Base-by-base conservation (phyloP, 2,888 invertebrate species). In the Drosophila hawaiiensis region DNA sequence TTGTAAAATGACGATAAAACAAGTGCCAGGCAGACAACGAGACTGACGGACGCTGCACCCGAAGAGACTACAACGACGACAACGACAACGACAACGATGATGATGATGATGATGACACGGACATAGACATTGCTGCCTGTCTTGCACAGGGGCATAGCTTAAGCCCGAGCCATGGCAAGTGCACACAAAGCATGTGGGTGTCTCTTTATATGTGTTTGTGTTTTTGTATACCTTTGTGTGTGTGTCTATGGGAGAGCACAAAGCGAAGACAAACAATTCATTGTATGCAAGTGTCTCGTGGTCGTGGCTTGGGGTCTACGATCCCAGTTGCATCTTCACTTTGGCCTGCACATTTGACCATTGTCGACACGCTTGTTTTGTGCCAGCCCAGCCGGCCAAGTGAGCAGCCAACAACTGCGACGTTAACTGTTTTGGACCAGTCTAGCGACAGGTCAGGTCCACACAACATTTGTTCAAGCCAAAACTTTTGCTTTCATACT, bases 1-100 rank as follows among this genome's bases (percentile, higher is more conserved):
- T 89, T 88, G 86, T 90, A 89, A 88, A 90, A 83, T 79, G 83
- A 88, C 84, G 88, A 88, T 89, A 86, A 90, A 89, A 86, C 85
- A 86, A 86, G 86, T 88, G 86, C 84, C 75, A 75, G 61, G 31
- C 60, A 33, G 47, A 39, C 49, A 54, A 9, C 25, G 28, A 43
- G 73, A 70, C 69, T 39, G 62, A 64, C 60, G 35, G n/a, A 55
- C n/a, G 39, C 35, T 43, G 62, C 68, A 60, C 50, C 61, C 64
- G 52, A 58, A 25, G 75, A 67, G 67, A 67, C 77, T 53, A 67
- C 62, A 60, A 61, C 54, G 47, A 55, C 67, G 43, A 62, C 72
- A 53, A 65, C 62, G 61, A 58, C 70, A 66, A 61, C 67, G 41
- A 68, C 61, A 49, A 65, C 39, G 16, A 58, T 7, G 31, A 58